Evolutionary conservation across 2,113 vertebrate genomes (phyloP), one percentile per base, ranked within the genome.

Genomic region (Lathamus discolor): DNA sequence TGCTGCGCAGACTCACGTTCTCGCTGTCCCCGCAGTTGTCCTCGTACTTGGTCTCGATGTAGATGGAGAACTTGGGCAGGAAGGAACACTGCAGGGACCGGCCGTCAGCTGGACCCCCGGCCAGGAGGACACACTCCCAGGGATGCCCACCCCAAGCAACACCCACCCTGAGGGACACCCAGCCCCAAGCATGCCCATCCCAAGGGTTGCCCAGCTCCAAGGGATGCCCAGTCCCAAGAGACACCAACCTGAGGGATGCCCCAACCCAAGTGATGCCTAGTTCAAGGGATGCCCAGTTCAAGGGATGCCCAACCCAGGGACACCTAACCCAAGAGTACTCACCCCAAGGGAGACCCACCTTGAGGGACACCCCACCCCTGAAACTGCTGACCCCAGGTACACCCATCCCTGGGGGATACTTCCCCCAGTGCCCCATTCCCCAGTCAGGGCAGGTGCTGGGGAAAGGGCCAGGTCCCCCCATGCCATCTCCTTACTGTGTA

Each of bases 61-160:
- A 98, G 88, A 98, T 98, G 81, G 98, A 98, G 97, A 98, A 98
- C 82, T 98, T 98, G 35, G 98, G 98, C 92, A 98, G 97, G 94
- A 98, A 98, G 49, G 98, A 98, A 83, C 98, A 98, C 98, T 98
- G 96, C 39, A 64, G 80, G 80, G 67, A 68, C 43, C 0, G 5
- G 55, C 85, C 1, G 1, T 83, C 82, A 95, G 94, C 49, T 31
- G 67, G 39, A 17, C 31, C 51, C 75, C 3, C 0, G 49, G 43
- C 2, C 0, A 69, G 61, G 55, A 46, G 35, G 0, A 0, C 44
- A 24, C 37, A 10, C 10, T 9, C 49, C 44, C 23, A 37, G 13
- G 62, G 52, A 57, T 3, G 6, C 55, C 73, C 29, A 29, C 9
- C n/a, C 48, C 1, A 1, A 62, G 22, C 33, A n/a, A 69, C 10